Conservation (phyloP, 2,113 vertebrate species). For the Eudyptes chrysolophus region DNA sequence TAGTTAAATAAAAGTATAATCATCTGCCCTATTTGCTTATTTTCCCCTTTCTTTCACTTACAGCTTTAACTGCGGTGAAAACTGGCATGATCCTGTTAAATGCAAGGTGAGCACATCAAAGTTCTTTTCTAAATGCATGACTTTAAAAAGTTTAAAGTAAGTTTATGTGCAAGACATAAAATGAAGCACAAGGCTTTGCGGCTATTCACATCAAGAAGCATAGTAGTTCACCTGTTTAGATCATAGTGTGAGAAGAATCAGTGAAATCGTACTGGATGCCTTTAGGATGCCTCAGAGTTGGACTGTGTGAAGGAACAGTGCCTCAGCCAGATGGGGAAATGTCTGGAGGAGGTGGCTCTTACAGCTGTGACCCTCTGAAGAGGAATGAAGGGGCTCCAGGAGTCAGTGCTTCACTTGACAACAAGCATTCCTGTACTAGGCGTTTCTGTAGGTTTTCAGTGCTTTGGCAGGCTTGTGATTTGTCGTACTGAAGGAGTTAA, state of each 20-base stretch:
- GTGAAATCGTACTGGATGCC: not conserved
- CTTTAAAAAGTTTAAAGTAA: not conserved
- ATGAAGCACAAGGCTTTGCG: not conserved
- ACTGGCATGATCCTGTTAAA: conserved; percentile 99
- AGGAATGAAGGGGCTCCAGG: not conserved
- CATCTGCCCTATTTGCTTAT: not conserved
- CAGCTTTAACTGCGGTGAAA: conserved; percentile 99
- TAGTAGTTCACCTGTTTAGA: not conserved
- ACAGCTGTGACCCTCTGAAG: not conserved
- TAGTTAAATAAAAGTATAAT: not conserved
- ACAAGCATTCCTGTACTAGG: not conserved
- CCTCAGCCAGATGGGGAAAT: not conserved
- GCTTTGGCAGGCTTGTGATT: not conserved
- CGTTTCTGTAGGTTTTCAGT: not conserved
- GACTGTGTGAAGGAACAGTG: not conserved
- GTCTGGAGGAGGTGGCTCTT: not conserved
- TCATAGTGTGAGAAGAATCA: not conserved
- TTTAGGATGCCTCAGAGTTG: not conserved
- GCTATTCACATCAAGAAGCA: not conserved
- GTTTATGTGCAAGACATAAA: not conserved
- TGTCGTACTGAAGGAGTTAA: not conserved
- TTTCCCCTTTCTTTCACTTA: not conserved
- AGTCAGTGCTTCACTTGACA: not conserved
- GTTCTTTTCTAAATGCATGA: not conserved
- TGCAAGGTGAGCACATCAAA: conserved; percentile 85